Conservation (phyloP, 2,113 vertebrate genomes). For the Mobula birostris region DNA sequence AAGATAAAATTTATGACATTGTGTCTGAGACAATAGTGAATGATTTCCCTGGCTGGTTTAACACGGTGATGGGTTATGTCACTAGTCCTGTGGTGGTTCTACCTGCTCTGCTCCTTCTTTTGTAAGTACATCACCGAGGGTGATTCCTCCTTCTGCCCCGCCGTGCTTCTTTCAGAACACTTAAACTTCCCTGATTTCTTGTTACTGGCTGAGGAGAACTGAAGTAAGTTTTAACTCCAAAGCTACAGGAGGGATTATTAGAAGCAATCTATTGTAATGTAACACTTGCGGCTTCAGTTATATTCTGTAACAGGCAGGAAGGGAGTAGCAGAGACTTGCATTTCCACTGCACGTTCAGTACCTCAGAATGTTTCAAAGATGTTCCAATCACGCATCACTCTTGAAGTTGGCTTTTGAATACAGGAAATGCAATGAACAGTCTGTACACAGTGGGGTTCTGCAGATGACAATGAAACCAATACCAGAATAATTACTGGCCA, state of each 20-base stretch:
- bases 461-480: no score
- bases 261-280: background rate
- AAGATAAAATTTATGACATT: slow-evolving; percentile 96
- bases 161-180: background rate
- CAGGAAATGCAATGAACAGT: no score
- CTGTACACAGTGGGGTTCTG: no score
- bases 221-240: background rate
- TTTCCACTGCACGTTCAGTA: no score
- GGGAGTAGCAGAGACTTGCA: no score
- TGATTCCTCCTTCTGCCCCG: no score
- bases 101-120: slow-evolving; percentile 78
- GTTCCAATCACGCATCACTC: no score
- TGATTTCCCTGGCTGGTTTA: slow-evolving; percentile 86
- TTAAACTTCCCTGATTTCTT: background rate
- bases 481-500: no score
- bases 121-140: slow-evolving; percentile 64
- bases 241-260: background rate
- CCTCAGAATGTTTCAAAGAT: no score
- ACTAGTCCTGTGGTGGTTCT: slow-evolving; percentile 89
- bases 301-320: no score
- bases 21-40: slow-evolving; percentile 80
- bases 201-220: background rate
- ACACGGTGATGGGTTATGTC: slow-evolving; percentile 73
- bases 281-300: no score
- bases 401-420: no score